Base-by-base conservation (phyloP, 2,113 vertebrate genomes). In the Falcunculus frontatus region DNA sequence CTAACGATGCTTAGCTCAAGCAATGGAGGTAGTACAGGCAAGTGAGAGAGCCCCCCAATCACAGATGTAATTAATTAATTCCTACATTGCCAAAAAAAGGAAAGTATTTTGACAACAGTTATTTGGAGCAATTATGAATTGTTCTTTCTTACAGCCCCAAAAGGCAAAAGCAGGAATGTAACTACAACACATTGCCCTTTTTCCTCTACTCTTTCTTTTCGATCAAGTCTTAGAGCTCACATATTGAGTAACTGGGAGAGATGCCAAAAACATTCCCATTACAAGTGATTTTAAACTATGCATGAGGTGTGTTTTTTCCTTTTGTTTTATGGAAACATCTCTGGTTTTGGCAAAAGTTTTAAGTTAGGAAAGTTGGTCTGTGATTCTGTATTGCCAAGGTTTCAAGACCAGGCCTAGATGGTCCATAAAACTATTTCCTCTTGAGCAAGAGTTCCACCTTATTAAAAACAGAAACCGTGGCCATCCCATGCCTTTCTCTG, bases 261-360 rank as follows among this genome's bases (percentile, higher is more conserved):
- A 83, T 87, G 96, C 89, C 97, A 95, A 91, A 87, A 87, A 49
- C 81, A 53, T 97, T 95, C 69, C 67, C 86, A 80, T 95, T 90
- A 92, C 73, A 95, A 92, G 87, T 91, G 68, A 74, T 88, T 96
- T 97, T 95, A 95, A 97, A 96, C 82, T 77, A 82, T 84, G 82
- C 63, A 86, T 22, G 82, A 86, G 80, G 63, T 77, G 89, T 95
- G 91, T 84, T 94, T 77, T 95, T 89, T 95, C 60, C 88, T 74
- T 97, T 97, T 93, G 82, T 97, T 96, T 97, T 84, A 67, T 95
- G 87, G 91, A 97, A 98, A 96, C 93, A 96, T 95, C 96, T 96
- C 64, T 90, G 90, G 68, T 92, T 73, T 83, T 85, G 91, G 68
- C 95, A 87, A 96, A 97, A 92, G 70, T 83, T 93, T 95, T 93